Percentiles rank a stretch among this genome's conserved stretches.
Conservation (phyloP, 2,113 vertebrate genomes). For the Petromus typicus region DNA sequence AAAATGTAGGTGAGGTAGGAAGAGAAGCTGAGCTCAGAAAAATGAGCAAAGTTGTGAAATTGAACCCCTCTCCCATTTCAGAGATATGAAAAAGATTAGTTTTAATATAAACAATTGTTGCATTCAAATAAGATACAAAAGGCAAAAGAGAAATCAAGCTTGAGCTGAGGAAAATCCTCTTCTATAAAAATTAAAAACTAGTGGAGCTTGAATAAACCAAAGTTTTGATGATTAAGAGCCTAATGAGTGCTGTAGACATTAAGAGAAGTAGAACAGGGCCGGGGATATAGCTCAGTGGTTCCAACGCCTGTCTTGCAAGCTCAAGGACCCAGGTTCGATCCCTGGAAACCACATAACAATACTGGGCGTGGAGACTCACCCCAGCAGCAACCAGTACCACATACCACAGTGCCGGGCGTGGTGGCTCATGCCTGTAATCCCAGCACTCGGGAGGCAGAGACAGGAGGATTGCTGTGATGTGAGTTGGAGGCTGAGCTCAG, state of each 20-base stretch:
- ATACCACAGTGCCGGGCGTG: no score
- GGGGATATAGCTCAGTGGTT: no score
- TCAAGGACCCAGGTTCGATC: no score
- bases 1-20: not conserved
- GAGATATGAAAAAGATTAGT: not conserved
- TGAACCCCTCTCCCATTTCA: not conserved
- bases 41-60: not conserved
- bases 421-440: no score
- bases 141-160: not conserved
- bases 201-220: not conserved
- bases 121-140: constrained; percentile 23
- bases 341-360: no score
- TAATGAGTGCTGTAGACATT: not conserved
- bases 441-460: no score
- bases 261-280: not conserved
- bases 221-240: not conserved
- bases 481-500: no score
- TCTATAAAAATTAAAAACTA: not conserved
- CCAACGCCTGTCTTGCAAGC: no score
- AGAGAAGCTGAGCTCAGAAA: not conserved
- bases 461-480: no score
- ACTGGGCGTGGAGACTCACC: no score
- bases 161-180: not conserved
- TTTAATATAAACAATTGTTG: not conserved
- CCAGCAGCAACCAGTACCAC: no score